phyloP scores from a whole-genome alignment of 2,888 invertebrate species.

The Pantelozetes paolii region DNA sequence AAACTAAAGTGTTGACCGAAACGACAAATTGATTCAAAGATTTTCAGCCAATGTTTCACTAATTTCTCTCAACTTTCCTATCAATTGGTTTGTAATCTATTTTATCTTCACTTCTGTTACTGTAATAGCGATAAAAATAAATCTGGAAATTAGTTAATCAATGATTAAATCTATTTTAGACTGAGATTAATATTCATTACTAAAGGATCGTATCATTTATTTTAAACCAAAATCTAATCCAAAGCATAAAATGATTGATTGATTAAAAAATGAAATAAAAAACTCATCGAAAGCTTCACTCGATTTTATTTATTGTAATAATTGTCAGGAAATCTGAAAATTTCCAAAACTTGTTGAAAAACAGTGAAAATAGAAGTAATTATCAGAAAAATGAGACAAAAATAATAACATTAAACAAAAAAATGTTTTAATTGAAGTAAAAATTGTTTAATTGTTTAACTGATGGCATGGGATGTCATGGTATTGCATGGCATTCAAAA shows the following conservation, averaged over 20 bases:
- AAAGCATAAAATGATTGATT: neutral
- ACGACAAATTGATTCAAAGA: too few species aligned
- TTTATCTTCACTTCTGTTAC: too few species aligned
- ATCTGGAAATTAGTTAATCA: too few species aligned
- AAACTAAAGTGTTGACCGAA: neutral
- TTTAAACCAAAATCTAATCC: neutral
- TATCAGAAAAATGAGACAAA: neutral
- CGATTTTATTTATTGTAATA: neutral
- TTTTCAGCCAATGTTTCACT: neutral
- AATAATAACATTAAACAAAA: neutral
- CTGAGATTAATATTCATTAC: too few species aligned
- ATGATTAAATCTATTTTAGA: too few species aligned
- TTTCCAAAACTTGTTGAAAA: neutral
- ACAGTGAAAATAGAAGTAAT: neutral
- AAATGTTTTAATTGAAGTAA: neutral
- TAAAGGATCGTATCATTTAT: too few species aligned
- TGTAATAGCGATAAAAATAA: too few species aligned
- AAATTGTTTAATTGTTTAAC: neutral
- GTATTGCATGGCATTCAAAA: constrained; percentile 21
- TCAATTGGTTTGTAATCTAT: too few species aligned
- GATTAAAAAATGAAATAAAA: neutral
- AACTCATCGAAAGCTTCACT: constrained; percentile 7
- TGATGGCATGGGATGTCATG: neutral
- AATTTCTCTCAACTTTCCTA: too few species aligned
- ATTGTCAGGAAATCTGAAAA: too few species aligned